These are phyloP conservation scores for Urocyon cinereoargenteus DNA, from an alignment of 2,797 vertebrate genomes.

Conservation along the genomic window DNA sequence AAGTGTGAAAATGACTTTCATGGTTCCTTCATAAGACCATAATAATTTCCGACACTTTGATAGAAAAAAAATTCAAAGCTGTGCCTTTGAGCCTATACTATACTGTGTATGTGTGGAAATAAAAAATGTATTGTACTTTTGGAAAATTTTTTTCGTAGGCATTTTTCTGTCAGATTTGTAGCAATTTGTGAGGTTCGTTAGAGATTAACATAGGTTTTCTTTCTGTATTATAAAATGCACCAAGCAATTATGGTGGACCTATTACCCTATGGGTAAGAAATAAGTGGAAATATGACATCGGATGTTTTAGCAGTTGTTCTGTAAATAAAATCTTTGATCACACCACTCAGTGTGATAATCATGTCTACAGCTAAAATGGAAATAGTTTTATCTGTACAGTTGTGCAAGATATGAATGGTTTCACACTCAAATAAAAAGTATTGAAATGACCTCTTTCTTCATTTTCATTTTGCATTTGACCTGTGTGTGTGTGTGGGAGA, in stretches of 20 bases:
- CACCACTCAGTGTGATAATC: slow-evolving; percentile 93
- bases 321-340: slow-evolving; percentile 99
- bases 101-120: slow-evolving; percentile 90
- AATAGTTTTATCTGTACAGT: slow-evolving; percentile 93
- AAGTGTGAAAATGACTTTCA: slow-evolving; percentile 83
- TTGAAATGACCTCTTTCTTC: slow-evolving; percentile 79
- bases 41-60: slow-evolving; percentile 86
- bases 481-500: not conserved
- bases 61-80: slow-evolving; percentile 89
- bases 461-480: slow-evolving; percentile 2
- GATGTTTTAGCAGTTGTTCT: slow-evolving; percentile 96
- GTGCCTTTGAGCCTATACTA: slow-evolving; percentile 92
- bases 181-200: slow-evolving; percentile 94
- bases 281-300: slow-evolving; percentile 97
- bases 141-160: slow-evolving; percentile 90
- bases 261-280: slow-evolving; percentile 99
- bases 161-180: slow-evolving; percentile 95
- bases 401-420: slow-evolving; percentile 92
- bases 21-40: slow-evolving; percentile 85
- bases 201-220: slow-evolving; percentile 97
- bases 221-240: slow-evolving; percentile 98
- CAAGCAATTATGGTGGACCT: slow-evolving; percentile 97
- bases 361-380: slow-evolving; percentile 92
- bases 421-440: slow-evolving; percentile 89
- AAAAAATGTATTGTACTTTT: slow-evolving; percentile 91